Evolutionary conservation across 2,888 invertebrate genomes (phyloP).

Genomic region (Leptinotarsa haldemani): DNA sequence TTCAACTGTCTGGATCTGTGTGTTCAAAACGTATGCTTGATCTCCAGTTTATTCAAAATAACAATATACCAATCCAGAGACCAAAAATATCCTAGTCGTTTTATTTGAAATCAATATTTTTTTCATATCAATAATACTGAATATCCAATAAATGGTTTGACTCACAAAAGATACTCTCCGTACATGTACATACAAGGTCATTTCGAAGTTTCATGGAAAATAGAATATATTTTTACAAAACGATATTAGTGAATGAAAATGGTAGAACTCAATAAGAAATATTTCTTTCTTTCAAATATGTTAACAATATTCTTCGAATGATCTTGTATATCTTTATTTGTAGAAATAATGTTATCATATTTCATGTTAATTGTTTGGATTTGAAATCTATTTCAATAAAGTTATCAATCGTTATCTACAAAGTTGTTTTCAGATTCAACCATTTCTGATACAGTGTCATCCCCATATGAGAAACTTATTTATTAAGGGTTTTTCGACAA

Average conservation of each 20-base stretch:
- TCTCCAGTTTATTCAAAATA: no score
- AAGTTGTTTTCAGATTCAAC: not conserved
- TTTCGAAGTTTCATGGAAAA: not conserved
- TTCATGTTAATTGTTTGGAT: conserved; percentile 2
- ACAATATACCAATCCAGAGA: no score
- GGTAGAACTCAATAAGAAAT: not conserved
- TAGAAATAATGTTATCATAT: not conserved
- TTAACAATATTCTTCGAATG: not conserved
- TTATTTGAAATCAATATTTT: no score
- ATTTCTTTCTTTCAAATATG: not conserved
- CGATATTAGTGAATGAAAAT: not conserved
- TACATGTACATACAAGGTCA: conserved; percentile 2
- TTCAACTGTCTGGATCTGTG: no score
- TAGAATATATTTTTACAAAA: no score
- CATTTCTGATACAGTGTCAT: not conserved
- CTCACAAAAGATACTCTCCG: not conserved
- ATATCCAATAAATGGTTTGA: no score
- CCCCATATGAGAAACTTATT: no score
- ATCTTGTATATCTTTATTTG: not conserved
- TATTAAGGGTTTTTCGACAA: no score
- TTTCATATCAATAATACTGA: no score
- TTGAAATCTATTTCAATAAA: conserved; percentile 10
- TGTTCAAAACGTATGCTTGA: no score
- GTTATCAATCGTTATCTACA: conserved; percentile 5
- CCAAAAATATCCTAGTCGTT: no score